phyloP scores from a whole-genome alignment of 2,888 invertebrate species.

The Caenorhabditis japonica region DNA sequence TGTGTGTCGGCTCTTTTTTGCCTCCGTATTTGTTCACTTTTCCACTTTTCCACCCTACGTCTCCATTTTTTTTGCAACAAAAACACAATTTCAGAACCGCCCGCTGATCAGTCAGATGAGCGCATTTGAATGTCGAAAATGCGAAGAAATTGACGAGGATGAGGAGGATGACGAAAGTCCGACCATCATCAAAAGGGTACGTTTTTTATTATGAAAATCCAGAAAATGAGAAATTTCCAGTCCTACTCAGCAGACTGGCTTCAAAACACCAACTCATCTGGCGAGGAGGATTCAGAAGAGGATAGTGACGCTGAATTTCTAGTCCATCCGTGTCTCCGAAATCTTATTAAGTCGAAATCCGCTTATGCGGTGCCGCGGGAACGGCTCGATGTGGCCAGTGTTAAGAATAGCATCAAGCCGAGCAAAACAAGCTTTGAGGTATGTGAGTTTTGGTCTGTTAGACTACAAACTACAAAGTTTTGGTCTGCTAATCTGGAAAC shows the following conservation, averaged over 20 bases:
- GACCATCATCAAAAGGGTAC: conserved; percentile 34
- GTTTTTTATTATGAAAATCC: too few relatives aligned
- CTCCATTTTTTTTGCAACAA: too few relatives aligned
- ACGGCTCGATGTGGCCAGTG: neutral
- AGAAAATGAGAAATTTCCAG: too few relatives aligned
- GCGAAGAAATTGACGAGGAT: conserved; percentile 19
- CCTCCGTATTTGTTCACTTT: neutral
- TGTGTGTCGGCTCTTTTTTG: neutral
- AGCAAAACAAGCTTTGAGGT: conserved; percentile 64
- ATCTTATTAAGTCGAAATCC: conserved; percentile 63
- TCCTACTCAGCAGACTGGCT: conserved; percentile 48
- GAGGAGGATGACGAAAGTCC: conserved; percentile 42
- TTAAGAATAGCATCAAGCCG: conserved; percentile 49
- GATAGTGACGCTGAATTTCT: conserved; percentile 56
- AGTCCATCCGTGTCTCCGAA: conserved; percentile 60
- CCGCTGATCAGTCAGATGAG: conserved; percentile 17
- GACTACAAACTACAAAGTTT: too few relatives aligned
- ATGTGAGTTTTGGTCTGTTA: too few relatives aligned
- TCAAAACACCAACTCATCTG: conserved; percentile 26
- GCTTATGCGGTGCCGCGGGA: conserved; percentile 55
- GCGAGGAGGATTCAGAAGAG: conserved; percentile 32
- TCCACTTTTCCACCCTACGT: too few relatives aligned
- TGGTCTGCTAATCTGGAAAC: too few relatives aligned
- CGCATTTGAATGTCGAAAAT: conserved; percentile 40
- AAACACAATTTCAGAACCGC: too few relatives aligned